These are phyloP conservation scores for Plagiodera versicolora DNA, from an alignment of 2,888 invertebrate species.

Conservation along the genomic window DNA sequence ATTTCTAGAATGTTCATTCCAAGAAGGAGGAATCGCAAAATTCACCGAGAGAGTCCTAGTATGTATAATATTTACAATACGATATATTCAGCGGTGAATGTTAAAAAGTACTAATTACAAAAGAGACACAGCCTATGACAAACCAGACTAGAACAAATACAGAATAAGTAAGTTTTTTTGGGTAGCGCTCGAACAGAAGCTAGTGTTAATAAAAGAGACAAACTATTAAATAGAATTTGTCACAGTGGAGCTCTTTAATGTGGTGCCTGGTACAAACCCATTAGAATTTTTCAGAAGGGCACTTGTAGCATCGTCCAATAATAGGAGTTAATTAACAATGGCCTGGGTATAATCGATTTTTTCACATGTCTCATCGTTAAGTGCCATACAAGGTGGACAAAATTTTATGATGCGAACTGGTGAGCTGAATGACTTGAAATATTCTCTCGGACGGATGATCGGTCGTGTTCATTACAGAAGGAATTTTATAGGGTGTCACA, in stretches of 20 bases:
- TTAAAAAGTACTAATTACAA: conserved; percentile 34
- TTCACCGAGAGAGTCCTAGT: too few species aligned
- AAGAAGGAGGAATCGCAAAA: too few species aligned
- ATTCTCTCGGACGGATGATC: not conserved
- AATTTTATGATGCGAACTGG: conserved; percentile 17
- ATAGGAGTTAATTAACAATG: conserved; percentile 40
- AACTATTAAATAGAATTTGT: conserved; percentile 37
- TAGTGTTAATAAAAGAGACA: conserved; percentile 34
- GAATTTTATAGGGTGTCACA: not conserved
- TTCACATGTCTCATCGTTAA: conserved; percentile 29
- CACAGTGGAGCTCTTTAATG: conserved; percentile 35
- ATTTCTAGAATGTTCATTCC: too few species aligned
- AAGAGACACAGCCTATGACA: conserved; percentile 34
- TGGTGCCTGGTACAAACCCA: conserved; percentile 39
- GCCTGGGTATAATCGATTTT: conserved; percentile 32
- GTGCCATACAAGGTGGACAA: conserved; percentile 29
- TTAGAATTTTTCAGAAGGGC: conserved; percentile 40
- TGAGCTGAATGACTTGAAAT: conserved; percentile 12
- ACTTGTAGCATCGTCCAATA: conserved; percentile 39
- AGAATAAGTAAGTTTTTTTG: conserved; percentile 30
- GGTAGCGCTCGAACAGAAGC: conserved; percentile 30
- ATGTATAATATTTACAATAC: too few species aligned
- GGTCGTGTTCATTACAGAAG: not conserved
- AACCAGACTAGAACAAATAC: conserved; percentile 32
- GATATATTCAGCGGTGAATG: conserved; percentile 10